Base-by-base conservation (phyloP, 2,113 vertebrate species). In the Plecturocebus donacophilus region DNA sequence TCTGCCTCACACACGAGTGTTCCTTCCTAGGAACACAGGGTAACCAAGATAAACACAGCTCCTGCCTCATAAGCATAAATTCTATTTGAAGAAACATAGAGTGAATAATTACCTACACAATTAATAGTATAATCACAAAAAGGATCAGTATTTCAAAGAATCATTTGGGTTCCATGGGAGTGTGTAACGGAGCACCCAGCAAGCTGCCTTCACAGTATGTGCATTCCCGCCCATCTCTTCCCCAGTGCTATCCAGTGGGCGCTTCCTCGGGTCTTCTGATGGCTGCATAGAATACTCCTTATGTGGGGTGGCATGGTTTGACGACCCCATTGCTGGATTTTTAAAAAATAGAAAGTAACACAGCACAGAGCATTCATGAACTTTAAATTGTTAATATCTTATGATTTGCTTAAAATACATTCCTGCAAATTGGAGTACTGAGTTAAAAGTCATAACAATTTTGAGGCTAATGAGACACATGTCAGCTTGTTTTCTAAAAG, bases 251-350 rank as follows among this genome's bases (percentile, higher is more conserved):
- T 1, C 1, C 10, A 12, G 1, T 3, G 5, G 47, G 12, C 38
- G 0, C 23, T 13, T 6, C 73, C 23, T 5, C 8, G 0, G 2
- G 42, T 23, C 20, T 73, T 19, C 32, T 14, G 25, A 21, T 0
- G 11, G 77, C 0, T 13, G 0, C 9, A 1, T 13, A 1, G 6
- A 0, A 0, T 35, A 38, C 25, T 56, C 2, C 0, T 8, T 3
- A 4, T 10, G 3, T 0, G 45, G 49, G 27, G 32, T 14, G 14
- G 32, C 10, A 6, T 1, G n/a, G 40, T 23, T 19, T 16, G 61
- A 54, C 38, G 10, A 3, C 6, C 10, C n/a, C n/a, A 38, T 13
- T 66, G 47, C 9, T 61, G 3, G 19, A 49, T 20, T 80, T 58
- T 86, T 87, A 64, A 56, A 13, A 9, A 54, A 58, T 85, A 40